phyloP scores from a whole-genome alignment of 2,797 vertebrate genomes.

The Dicrostonyx torquatus region DNA sequence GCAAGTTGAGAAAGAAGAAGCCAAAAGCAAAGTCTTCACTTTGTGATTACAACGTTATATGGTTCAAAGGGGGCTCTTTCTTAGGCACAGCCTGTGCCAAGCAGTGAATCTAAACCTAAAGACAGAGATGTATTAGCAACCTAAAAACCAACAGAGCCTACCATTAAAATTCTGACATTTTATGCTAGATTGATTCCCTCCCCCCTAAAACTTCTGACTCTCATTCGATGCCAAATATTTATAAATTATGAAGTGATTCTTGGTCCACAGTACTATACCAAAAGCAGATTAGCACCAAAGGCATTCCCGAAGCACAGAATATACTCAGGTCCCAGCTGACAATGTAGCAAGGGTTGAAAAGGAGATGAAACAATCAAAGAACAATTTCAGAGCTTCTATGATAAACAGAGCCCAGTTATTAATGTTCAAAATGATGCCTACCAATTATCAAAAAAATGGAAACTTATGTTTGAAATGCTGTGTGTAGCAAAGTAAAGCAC shows the following conservation, averaged over 20 bases:
- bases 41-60: background rate
- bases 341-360: background rate
- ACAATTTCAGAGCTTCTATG: background rate
- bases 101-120: background rate
- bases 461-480: background rate
- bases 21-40: background rate
- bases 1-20: conserved; percentile 9
- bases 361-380: background rate
- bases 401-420: background rate
- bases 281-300: background rate
- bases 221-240: background rate
- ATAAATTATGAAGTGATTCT: conserved; percentile 21
- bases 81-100: background rate
- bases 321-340: background rate
- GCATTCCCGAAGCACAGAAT: background rate
- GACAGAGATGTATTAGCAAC: background rate
- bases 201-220: background rate
- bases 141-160: background rate
- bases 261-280: background rate
- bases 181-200: background rate
- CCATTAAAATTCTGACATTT: background rate
- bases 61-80: background rate
- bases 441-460: background rate
- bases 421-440: background rate
- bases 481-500: background rate